phyloP scores from a whole-genome alignment of 2,113 vertebrate genomes.

The Gallinago paraguaiae region DNA sequence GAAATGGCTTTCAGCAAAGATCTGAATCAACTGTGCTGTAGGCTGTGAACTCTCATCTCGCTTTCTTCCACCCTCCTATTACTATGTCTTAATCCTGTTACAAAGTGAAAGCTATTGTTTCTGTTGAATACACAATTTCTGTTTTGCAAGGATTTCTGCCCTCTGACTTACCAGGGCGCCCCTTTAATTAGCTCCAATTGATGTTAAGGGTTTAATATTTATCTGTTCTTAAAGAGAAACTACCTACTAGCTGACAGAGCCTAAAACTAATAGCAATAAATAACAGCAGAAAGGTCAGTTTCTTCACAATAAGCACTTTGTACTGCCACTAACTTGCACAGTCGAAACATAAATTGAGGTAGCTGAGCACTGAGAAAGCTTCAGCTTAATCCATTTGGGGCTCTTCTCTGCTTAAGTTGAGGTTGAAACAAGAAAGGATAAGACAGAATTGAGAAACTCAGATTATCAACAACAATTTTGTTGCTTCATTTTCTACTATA shows the following conservation, averaged over 20 bases:
- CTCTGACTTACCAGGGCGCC: not conserved
- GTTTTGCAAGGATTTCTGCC: not conserved
- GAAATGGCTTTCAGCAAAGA: not conserved
- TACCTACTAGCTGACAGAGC: not conserved
- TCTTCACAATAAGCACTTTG: not conserved
- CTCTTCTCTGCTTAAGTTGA: not conserved
- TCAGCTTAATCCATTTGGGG: not conserved
- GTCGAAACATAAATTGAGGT: not conserved
- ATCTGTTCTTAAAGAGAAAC: not conserved
- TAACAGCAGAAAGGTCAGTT: not conserved
- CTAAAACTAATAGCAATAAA: not conserved
- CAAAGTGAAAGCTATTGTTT: not conserved
- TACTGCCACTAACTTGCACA: not conserved
- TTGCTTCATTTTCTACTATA: not conserved
- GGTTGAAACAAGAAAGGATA: not conserved
- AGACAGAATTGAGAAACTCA: not conserved
- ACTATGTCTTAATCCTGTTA: too few relatives aligned
- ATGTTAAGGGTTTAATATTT: slow-evolving; percentile 23
- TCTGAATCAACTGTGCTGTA: not conserved
- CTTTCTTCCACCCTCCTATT: not conserved
- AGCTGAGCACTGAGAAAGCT: not conserved
- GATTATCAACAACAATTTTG: not conserved
- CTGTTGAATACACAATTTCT: not conserved
- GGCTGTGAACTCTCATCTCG: not conserved
- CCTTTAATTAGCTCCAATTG: not conserved